phyloP scores from a whole-genome alignment of 2,797 vertebrate genomes.

The Lerista edwardsae region DNA sequence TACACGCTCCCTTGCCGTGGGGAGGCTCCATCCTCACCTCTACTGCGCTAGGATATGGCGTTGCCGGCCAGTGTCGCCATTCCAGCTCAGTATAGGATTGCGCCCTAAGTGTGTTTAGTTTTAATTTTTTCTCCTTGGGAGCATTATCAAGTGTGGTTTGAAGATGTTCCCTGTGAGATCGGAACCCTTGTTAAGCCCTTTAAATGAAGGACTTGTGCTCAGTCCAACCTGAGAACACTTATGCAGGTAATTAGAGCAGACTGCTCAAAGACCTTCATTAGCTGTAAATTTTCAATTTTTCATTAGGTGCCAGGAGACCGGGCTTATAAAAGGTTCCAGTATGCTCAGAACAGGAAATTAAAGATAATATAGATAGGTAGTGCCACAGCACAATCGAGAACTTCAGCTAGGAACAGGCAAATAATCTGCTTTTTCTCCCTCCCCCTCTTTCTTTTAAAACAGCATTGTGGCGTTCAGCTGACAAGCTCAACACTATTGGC shows the following conservation, averaged over 20 bases:
- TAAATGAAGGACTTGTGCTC: neutral
- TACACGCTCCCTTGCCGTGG: no score
- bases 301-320: conserved; percentile 57
- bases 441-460: conserved; percentile 25
- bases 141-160: neutral
- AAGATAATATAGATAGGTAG: conserved; percentile 61
- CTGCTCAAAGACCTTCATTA: conserved; percentile 54
- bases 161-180: neutral
- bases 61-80: no score
- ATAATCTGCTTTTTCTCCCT: neutral
- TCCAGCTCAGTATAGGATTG: no score
- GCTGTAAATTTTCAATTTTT: conserved; percentile 60
- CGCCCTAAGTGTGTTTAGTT: neutral
- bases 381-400: neutral
- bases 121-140: neutral
- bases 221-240: conserved; percentile 44
- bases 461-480: neutral
- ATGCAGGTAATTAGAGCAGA: conserved; percentile 53
- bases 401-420: conserved; percentile 24
- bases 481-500: neutral
- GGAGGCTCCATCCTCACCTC: no score
- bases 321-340: conserved; percentile 42
- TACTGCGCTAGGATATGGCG: no score
- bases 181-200: neutral
- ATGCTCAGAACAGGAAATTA: conserved; percentile 54